Evolutionary conservation across 2,888 invertebrate species (phyloP).

Genomic region (Sphinx pinastri): DNA sequence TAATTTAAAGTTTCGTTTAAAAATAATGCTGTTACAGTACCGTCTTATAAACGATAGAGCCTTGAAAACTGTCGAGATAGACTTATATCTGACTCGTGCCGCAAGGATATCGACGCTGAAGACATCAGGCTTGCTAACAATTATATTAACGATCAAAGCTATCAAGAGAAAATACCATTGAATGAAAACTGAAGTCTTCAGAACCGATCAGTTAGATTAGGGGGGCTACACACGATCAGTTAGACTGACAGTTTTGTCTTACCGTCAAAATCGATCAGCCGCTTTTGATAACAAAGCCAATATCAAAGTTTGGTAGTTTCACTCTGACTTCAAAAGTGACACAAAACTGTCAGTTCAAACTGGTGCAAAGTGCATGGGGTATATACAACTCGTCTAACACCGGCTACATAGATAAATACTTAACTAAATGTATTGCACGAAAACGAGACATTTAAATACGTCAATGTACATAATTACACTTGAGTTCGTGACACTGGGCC

Average conservation of each 20-base stretch:
- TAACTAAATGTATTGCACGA: conserved; percentile 82
- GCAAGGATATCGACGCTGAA: conserved; percentile 33
- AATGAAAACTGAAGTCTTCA: conserved; percentile 11
- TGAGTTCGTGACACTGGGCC: conserved; percentile 30
- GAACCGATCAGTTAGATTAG: neutral
- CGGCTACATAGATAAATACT: conserved; percentile 80
- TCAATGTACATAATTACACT: conserved; percentile 81
- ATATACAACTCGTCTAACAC: conserved; percentile 72
- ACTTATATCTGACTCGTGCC: conserved; percentile 1
- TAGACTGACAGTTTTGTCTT: neutral
- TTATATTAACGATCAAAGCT: conserved; percentile 11
- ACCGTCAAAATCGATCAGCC: neutral
- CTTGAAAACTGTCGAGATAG: neutral
- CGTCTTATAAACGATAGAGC: neutral
- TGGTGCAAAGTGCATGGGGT: conserved; percentile 47
- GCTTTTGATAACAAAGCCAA: neutral
- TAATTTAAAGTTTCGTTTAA: neutral
- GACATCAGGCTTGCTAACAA: conserved; percentile 12
- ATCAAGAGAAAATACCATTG: conserved; percentile 20
- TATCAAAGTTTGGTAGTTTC: neutral
- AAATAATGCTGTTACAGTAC: neutral
- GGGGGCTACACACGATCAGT: neutral
- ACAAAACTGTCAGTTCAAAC: conserved; percentile 3
- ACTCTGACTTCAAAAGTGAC: neutral
- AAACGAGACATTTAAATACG: conserved; percentile 65